A percentile compares a stretch with the other conserved stretches of the same genome.
Evolutionary conservation across 2,888 invertebrate genomes (phyloP).

Genomic region (Drosophila pseudotalamancana): DNA sequence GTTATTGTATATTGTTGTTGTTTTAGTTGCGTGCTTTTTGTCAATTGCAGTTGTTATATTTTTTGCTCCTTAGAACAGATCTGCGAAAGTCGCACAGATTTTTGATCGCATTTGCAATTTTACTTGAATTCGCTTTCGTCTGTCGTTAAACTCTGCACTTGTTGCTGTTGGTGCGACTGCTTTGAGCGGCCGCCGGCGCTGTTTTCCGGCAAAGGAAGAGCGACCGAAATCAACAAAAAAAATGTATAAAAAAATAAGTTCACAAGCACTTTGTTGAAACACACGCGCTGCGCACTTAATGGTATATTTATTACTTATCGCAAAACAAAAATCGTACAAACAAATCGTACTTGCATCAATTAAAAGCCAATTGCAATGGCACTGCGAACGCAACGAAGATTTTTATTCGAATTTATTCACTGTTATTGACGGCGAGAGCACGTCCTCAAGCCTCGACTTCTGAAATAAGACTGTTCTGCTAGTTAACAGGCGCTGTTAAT

Average conservation of each 20-base stretch:
- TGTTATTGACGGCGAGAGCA: slow-evolving; percentile 10
- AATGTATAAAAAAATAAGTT: slow-evolving; percentile 15
- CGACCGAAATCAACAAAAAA: slow-evolving; percentile 25
- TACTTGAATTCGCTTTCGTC: slow-evolving; percentile 28
- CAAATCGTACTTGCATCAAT: slow-evolving; percentile 13
- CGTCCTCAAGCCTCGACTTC: slow-evolving; percentile 26
- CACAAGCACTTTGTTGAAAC: slow-evolving; percentile 18
- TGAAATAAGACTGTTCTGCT: slow-evolving; percentile 42
- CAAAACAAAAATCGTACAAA: slow-evolving; percentile 31
- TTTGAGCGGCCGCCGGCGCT: slow-evolving; percentile 26
- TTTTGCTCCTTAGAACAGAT: slow-evolving; percentile 32
- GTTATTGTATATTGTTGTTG: slow-evolving; percentile 13
- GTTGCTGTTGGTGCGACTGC: slow-evolving; percentile 40
- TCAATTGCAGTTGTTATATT: slow-evolving; percentile 31
- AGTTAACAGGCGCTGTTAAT: slow-evolving; percentile 30
- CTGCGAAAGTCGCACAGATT: slow-evolving; percentile 16
- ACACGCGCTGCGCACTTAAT: slow-evolving; percentile 25
- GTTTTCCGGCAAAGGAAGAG: slow-evolving; percentile 22
- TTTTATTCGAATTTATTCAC: slow-evolving; percentile 27
- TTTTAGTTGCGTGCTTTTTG: slow-evolving; percentile 11
- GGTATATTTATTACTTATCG: slow-evolving; percentile 13
- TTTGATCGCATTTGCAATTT: slow-evolving; percentile 7
- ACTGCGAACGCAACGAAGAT: slow-evolving; percentile 18
- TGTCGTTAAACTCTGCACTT: slow-evolving; percentile 36
- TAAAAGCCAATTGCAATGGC: slow-evolving; percentile 19